These are phyloP conservation scores for Menura novaehollandiae DNA, from an alignment of 2,113 vertebrate species.

Conservation along the genomic window DNA sequence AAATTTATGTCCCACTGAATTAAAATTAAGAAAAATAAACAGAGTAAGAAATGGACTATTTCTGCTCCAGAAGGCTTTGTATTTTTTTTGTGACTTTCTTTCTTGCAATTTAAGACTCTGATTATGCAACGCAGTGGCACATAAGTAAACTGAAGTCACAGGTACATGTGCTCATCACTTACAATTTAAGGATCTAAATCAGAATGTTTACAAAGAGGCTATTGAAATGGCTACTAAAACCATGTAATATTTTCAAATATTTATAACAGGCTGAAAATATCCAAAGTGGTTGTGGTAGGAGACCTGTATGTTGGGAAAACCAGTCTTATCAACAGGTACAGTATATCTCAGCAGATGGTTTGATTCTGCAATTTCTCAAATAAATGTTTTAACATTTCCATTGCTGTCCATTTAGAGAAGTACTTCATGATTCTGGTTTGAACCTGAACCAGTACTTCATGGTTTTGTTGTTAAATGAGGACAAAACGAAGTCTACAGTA, in stretches of 20 bases:
- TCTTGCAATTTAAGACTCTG: not conserved
- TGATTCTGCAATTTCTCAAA: not conserved
- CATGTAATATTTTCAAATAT: not conserved
- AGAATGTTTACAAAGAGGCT: not conserved
- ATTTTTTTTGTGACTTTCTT: not conserved
- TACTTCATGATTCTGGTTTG: not conserved
- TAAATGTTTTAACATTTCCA: not conserved
- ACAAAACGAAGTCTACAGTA: not conserved
- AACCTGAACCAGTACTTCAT: not conserved
- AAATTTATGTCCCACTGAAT: not conserved
- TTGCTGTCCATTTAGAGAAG: not conserved
- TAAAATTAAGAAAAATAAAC: not conserved
- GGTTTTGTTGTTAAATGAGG: not conserved
- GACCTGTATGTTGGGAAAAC: conserved; percentile 92
- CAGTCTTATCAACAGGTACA: conserved; percentile 89
- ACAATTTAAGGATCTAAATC: not conserved
- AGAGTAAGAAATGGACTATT: not conserved
- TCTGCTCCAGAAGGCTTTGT: not conserved
- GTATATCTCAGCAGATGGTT: not conserved
- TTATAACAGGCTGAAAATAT: conserved; percentile 80
- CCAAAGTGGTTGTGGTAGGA: conserved; percentile 89
- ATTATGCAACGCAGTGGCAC: not conserved
- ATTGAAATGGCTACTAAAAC: not conserved
- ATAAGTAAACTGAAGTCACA: not conserved
- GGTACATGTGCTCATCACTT: not conserved